These are phyloP conservation scores for Lepidostoma basale DNA, from an alignment of 1,140 invertebrate genomes.

Conservation along the genomic window DNA sequence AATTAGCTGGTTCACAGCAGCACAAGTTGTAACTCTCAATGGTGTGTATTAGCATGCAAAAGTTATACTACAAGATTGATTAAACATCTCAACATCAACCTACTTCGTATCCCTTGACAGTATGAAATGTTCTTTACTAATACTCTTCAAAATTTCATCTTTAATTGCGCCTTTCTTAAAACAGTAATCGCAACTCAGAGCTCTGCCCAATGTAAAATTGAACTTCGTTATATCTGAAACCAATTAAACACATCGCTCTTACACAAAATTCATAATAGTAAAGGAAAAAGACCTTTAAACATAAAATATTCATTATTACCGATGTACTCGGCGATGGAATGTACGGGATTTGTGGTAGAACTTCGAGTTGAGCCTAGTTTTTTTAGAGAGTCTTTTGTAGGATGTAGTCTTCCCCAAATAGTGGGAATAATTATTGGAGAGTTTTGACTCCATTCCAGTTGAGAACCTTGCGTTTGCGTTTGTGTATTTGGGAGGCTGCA, in stretches of 20 bases:
- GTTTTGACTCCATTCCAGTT: slow-evolving; percentile 56
- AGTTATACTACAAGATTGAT: too few species aligned
- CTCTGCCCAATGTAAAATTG: slow-evolving; percentile 58
- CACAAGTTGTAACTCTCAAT: too few species aligned
- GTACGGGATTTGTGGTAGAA: slow-evolving; percentile 12
- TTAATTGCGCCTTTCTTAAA: slow-evolving; percentile 55
- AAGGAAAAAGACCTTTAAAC: neutral
- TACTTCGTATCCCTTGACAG: slow-evolving; percentile 57
- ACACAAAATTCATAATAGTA: neutral
- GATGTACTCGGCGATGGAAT: slow-evolving; percentile 51
- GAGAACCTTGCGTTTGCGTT: slow-evolving; percentile 59
- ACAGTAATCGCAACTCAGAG: slow-evolving; percentile 52
- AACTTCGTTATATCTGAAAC: slow-evolving; percentile 56
- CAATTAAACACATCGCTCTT: slow-evolving; percentile 2
- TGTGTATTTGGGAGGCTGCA: slow-evolving; percentile 52
- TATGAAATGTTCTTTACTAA: slow-evolving; percentile 63
- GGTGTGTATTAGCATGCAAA: too few species aligned
- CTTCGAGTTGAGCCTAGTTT: slow-evolving; percentile 50
- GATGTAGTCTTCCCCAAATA: slow-evolving; percentile 58
- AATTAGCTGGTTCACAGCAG: too few species aligned
- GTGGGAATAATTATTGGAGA: slow-evolving; percentile 53
- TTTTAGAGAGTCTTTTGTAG: slow-evolving; percentile 48
- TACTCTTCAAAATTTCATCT: slow-evolving; percentile 54
- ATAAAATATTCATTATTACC: slow-evolving; percentile 47
- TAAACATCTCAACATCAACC: slow-evolving; percentile 29